Evolutionary conservation across 1,140 invertebrate species (phyloP).

Genomic region (Mamestra configurata): DNA sequence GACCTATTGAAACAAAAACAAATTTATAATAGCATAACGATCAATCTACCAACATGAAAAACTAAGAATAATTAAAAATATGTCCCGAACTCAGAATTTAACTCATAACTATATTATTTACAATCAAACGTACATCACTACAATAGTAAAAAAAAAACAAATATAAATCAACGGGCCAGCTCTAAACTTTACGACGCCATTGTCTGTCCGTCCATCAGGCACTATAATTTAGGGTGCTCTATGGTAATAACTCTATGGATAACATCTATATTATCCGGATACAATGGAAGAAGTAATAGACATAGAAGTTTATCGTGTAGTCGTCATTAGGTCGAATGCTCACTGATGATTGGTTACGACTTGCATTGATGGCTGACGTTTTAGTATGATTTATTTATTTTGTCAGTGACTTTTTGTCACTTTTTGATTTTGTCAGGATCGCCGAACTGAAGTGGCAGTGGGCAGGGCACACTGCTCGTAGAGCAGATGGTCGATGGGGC

Average conservation of each 20-base stretch:
- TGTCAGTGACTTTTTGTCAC: no score
- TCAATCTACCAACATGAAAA: no score
- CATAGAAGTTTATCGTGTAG: slow-evolving; percentile 17
- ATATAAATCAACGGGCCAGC: slow-evolving; percentile 9
- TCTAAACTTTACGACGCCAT: slow-evolving; percentile 42
- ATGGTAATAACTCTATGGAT: slow-evolving; percentile 40
- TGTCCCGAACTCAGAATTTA: no score
- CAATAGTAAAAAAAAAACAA: slow-evolving; percentile 4
- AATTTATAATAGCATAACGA: no score
- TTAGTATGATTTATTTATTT: background rate
- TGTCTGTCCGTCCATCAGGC: slow-evolving; percentile 43
- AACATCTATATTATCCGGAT: slow-evolving; percentile 48
- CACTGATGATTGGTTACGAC: background rate
- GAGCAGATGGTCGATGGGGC: no score
- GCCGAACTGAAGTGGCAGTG: no score
- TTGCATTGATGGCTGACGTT: background rate
- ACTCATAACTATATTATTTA: no score
- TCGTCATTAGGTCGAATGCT: background rate
- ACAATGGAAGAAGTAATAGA: slow-evolving; percentile 39
- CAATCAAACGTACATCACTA: background rate
- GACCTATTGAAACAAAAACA: no score
- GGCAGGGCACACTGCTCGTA: no score
- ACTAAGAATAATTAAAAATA: no score
- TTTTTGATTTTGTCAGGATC: no score
- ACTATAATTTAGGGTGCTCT: slow-evolving; percentile 45